Evolutionary conservation across 2,888 invertebrate species (phyloP).

Genomic region (Patella pellucida): DNA sequence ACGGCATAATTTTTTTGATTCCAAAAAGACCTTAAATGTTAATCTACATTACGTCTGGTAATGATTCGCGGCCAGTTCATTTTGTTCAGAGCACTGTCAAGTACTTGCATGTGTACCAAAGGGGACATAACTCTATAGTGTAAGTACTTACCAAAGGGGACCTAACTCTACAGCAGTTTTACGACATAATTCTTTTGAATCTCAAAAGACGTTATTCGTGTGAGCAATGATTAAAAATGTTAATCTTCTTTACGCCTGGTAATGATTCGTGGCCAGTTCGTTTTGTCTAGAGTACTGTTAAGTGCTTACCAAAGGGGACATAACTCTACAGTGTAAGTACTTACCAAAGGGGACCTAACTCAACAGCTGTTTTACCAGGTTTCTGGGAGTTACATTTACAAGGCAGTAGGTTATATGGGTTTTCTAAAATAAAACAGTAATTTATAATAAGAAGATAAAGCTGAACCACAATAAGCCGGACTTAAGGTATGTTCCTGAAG

Average conservation of each 20-base stretch:
- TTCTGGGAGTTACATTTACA: constrained; percentile 57
- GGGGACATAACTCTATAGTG: constrained; percentile 59
- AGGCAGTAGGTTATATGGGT: constrained; percentile 57
- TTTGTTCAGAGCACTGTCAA: too few species aligned
- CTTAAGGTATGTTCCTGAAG: neutral
- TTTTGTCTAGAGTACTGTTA: too few species aligned
- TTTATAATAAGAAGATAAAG: too few species aligned
- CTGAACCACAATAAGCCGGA: neutral
- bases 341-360: constrained; percentile 67
- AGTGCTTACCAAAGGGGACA: constrained; percentile 64
- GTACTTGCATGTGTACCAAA: constrained; percentile 59
- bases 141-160: constrained; percentile 61
- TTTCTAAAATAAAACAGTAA: constrained; percentile 45
- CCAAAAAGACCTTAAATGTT: too few species aligned
- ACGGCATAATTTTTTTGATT: too few species aligned
- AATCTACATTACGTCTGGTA: neutral
- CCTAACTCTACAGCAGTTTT: constrained; percentile 64
- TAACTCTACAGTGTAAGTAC: constrained; percentile 44
- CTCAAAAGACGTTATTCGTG: too few species aligned
- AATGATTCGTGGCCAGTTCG: too few species aligned
- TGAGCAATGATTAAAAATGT: too few species aligned
- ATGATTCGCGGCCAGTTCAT: too few species aligned
- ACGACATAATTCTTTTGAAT: constrained; percentile 19
- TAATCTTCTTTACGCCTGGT: neutral
- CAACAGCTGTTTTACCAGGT: constrained; percentile 63